Base-by-base conservation (phyloP, 2,888 invertebrate species). In the Bombyx huttoni region DNA sequence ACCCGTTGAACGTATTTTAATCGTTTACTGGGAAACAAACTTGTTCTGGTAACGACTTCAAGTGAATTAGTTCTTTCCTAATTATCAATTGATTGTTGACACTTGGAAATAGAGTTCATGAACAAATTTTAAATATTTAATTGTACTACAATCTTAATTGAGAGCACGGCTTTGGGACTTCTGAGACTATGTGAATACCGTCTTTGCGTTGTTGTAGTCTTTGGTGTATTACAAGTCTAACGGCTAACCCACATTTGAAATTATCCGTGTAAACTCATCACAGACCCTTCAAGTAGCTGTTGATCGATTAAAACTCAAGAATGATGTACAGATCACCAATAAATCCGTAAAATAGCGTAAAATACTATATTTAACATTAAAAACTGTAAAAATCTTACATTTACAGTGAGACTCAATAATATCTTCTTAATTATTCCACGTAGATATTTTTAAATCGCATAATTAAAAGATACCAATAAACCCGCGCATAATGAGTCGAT, bases 1-100 rank as follows among this genome's bases (percentile, higher is more conserved):
- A 67, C 63, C 67, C 64, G 65, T 69, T 73, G 68, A 70, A 69
- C 67, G 67, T 68, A 69, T 65, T 63, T 63, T 67, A 63, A 66
- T 65, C 62, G 62, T 61, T 57, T 56, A 65, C 63, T 56, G 56
- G 62, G 67, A 58, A 67, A 61, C 56, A 53, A 57, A 54, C 56
- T 56, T 40, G 40, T 40, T 40, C 40, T 40, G 40, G 40, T 12
- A 40, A 8, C 7, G 40, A 12, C 40, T 40, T 3, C 6, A 40
- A 40, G 12, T 3, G 3, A 40, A 40, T 40, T 40, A 12, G 40
- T 40, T 40, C 8, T 40, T 40, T 40, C 7, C 3, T 7, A 40
- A 40, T 12, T 40, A 40, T 10, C 6, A 40, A 12, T 40, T 40
- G 12, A 40, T 40, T 7, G 3, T 12, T 40, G 40, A 40, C 40